Evolutionary conservation across 2,888 invertebrate genomes (phyloP), one percentile per base, ranked within the genome.

Genomic region (Tuta absoluta): DNA sequence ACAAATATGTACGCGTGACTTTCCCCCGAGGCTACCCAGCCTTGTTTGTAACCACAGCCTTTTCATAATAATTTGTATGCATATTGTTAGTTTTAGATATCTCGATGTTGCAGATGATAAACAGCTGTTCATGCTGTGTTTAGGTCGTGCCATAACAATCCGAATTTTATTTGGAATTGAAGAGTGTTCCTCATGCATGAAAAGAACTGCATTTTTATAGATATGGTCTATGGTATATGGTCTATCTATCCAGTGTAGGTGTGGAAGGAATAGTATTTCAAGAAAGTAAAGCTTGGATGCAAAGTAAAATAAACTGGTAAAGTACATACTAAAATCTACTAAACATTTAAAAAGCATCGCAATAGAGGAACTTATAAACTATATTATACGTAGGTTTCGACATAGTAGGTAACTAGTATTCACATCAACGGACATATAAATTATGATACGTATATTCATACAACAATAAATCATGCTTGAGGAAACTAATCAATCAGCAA

Each of bases 1-100:
- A 45, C 60, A 60, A 60, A 60, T 60, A 60, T 38, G 58, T 14
- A 24, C 23, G 61, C 8, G 33, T n/a, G 19, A 41, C 38, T 59
- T 59, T 33, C 33, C 33, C 33, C 33, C 33, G 10, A 41, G 17
- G 3, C 19, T 21, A 21, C 21, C 21, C 57, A n/a, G 19, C 33
- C 24, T 17, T 24, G 28, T 57, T 28, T n/a, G n/a, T 14, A 17
- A n/a, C 17, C 17, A 17, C 33, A 28, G 19, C 17, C 57, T 37
- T 33, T 57, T 17, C 14, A 33, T 7, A 33, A 57, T 17, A n/a
- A 10, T 23, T 23, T 53, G 51, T 53, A 2, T 14, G 23, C 10
- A 53, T 53, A 53, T 53, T 53, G 11, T 21, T 21, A 53, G 23
- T 12, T 14, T 23, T 4, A 53, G 24, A 53, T 53, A 45, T 45